These are phyloP conservation scores for Salvelinus namaycush DNA, from an alignment of 2,113 vertebrate species.

Conservation along the genomic window DNA sequence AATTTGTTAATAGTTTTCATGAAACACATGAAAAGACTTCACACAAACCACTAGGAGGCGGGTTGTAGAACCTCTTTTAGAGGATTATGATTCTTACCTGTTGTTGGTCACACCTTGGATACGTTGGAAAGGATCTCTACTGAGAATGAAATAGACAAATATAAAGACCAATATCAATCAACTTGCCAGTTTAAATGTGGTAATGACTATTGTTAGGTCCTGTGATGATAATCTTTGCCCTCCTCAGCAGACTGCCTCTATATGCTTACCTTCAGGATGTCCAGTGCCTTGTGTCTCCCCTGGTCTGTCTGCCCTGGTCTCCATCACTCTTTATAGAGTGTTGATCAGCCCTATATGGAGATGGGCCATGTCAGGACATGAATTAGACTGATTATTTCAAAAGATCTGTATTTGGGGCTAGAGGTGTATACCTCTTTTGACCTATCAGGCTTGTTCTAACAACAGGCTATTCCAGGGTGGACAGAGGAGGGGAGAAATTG, in stretches of 20 bases:
- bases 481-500: not conserved
- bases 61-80: not conserved
- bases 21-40: not conserved
- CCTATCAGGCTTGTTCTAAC: constrained; percentile 1
- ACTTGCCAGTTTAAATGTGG: not conserved
- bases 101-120: not conserved
- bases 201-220: not conserved
- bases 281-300: not conserved
- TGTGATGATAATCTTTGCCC: not conserved
- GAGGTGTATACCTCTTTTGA: not conserved
- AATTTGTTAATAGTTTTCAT: not conserved
- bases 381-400: not conserved
- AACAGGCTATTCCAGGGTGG: not conserved
- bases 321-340: constrained; percentile 2
- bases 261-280: not conserved
- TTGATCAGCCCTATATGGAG: constrained; percentile 2
- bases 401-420: not conserved
- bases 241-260: not conserved
- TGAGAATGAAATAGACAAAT: not conserved
- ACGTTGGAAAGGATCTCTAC: not conserved
- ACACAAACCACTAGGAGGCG: not conserved
- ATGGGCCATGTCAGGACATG: not conserved
- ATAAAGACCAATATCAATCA: not conserved
- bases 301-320: not conserved
- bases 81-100: not conserved